These are phyloP conservation scores for Hylia prasina DNA, from an alignment of 2,113 vertebrate genomes.

Conservation along the genomic window DNA sequence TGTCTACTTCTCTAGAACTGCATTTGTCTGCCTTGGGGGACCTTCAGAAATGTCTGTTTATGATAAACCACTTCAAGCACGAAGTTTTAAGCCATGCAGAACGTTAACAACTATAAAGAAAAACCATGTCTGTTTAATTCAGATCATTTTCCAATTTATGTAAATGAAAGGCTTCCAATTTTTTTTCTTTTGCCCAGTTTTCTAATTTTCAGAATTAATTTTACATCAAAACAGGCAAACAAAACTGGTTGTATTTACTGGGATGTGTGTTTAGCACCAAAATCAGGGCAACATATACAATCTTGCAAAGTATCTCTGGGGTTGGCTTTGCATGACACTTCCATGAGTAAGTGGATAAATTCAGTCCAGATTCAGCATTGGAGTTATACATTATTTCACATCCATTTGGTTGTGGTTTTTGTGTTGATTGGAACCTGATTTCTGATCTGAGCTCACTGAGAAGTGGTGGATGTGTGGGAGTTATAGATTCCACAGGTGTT, in stretches of 20 bases:
- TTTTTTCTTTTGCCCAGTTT: background rate
- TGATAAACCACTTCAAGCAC: conserved; percentile 45
- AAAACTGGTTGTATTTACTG: background rate
- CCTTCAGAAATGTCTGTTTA: conserved; percentile 57
- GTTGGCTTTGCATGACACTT: background rate
- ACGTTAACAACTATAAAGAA: conserved; percentile 24
- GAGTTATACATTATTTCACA: background rate
- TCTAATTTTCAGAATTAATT: background rate
- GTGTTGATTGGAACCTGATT: background rate
- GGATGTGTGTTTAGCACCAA: background rate
- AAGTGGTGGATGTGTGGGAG: background rate
- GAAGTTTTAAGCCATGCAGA: conserved; percentile 48
- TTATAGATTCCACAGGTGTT: accelerated
- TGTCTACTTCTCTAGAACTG: conserved; percentile 40
- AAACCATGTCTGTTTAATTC: conserved; percentile 39
- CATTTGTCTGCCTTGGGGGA: conserved; percentile 40
- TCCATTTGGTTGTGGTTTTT: background rate
- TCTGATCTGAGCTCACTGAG: background rate
- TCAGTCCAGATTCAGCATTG: background rate
- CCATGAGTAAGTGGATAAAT: background rate
- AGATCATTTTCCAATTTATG: conserved; percentile 17
- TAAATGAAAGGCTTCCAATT: background rate
- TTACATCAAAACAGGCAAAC: background rate
- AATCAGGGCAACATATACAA: background rate
- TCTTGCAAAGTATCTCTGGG: background rate